These are phyloP conservation scores for Asobara japonica DNA, from an alignment of 1,140 invertebrate genomes.

Conservation along the genomic window DNA sequence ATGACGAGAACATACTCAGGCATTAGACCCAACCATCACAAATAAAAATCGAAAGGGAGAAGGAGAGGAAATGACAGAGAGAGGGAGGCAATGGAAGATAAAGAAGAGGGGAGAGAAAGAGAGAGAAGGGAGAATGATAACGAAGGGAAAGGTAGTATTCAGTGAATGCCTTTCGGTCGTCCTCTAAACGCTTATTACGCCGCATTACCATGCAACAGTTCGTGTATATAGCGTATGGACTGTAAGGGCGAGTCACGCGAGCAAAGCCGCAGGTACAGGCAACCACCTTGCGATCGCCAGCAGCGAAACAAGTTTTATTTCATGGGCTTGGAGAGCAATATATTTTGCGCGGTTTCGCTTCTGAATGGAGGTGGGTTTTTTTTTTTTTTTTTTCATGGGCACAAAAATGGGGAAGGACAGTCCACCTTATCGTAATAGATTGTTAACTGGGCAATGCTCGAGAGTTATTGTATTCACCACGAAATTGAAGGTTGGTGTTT, in stretches of 20 bases:
- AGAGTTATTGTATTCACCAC: too few species aligned
- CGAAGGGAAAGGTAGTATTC: neutral
- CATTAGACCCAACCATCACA: too few species aligned
- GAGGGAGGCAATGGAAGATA: conserved; percentile 9
- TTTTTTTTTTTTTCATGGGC: too few species aligned
- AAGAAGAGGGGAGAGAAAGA: neutral
- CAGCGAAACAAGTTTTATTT: conserved; percentile 45
- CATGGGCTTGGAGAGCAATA: neutral
- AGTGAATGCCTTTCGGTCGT: conserved; percentile 47
- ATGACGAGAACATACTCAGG: too few species aligned
- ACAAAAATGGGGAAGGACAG: too few species aligned
- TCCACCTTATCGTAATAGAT: too few species aligned
- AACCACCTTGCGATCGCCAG: conserved; percentile 38
- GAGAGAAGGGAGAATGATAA: neutral
- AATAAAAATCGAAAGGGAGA: conserved; percentile 27
- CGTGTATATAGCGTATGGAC: conserved; percentile 49
- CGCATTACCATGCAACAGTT: conserved; percentile 52
- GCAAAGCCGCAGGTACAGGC: conserved; percentile 16
- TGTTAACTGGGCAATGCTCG: too few species aligned
- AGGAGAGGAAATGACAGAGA: conserved; percentile 34
- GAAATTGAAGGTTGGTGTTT: too few species aligned
- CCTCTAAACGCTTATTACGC: conserved; percentile 61
- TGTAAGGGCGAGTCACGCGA: conserved; percentile 53
- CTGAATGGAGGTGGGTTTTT: neutral
- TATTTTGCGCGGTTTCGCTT: neutral